These are phyloP conservation scores for Caradrina kadenii DNA, from an alignment of 2,888 invertebrate genomes.

Conservation along the genomic window DNA sequence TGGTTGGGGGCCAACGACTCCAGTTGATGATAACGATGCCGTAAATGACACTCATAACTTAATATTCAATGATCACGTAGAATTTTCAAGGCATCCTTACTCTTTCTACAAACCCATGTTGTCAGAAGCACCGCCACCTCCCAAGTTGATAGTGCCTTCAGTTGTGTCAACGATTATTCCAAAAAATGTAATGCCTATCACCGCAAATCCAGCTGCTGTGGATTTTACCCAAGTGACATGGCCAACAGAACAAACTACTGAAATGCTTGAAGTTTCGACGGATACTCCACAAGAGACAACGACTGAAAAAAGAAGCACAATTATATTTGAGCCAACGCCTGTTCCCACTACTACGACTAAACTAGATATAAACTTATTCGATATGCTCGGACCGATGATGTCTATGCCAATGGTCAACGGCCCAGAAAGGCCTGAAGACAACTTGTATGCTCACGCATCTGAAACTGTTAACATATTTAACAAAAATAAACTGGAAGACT, in stretches of 20 bases:
- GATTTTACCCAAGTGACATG: conserved; percentile 66
- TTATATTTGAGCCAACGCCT: conserved; percentile 68
- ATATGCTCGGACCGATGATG: conserved; percentile 87
- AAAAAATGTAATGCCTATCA: conserved; percentile 76
- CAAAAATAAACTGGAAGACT: conserved; percentile 74
- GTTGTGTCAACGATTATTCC: conserved; percentile 78
- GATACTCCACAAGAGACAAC: conserved; percentile 73
- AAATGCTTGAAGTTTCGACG: conserved; percentile 68
- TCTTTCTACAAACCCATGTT: conserved; percentile 83
- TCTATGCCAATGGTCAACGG: conserved; percentile 85
- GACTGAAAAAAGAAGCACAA: conserved; percentile 69
- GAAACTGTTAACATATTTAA: conserved; percentile 84
- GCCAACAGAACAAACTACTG: conserved; percentile 71
- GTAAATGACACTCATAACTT: conserved; percentile 84
- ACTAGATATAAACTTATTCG: conserved; percentile 75
- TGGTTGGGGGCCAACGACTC: conserved; percentile 88
- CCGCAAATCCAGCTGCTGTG: conserved; percentile 57
- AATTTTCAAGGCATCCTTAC: conserved; percentile 76
- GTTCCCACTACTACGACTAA: conserved; percentile 64
- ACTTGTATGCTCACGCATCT: conserved; percentile 85
- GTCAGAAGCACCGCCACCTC: conserved; percentile 80
- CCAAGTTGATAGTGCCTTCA: conserved; percentile 73
- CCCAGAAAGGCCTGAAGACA: conserved; percentile 83
- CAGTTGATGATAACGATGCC: conserved; percentile 74
- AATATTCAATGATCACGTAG: conserved; percentile 78